Conservation (phyloP, 2,888 invertebrate species). For the Micoletzkya japonica region DNA sequence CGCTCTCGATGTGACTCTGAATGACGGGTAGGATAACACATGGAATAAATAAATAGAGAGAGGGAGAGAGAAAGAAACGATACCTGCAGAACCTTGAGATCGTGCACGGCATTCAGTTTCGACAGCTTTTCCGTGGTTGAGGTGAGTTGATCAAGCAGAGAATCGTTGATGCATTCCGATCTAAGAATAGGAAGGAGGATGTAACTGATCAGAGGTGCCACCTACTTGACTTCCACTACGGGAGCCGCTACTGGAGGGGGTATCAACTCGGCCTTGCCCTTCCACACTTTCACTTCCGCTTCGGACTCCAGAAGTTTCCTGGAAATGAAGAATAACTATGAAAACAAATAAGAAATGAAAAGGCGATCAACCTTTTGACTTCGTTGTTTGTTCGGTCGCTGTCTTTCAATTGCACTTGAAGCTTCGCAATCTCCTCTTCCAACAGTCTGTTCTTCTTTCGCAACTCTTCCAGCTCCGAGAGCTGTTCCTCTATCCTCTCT, state of each 20-base stretch:
- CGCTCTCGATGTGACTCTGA: constrained; percentile 25
- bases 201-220: neutral
- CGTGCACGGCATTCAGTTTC: constrained; percentile 16
- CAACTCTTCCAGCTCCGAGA: constrained; percentile 11
- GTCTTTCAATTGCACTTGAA: constrained; percentile 9
- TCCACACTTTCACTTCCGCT: constrained; percentile 28
- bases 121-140: constrained; percentile 9
- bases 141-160: constrained; percentile 14
- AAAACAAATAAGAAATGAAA: neutral
- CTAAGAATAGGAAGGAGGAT: neutral
- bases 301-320: constrained; percentile 25
- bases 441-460: constrained; percentile 4
- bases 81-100: constrained; percentile 18
- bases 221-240: constrained; percentile 25
- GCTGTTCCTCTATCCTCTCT: neutral
- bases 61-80: neutral
- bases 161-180: constrained; percentile 16
- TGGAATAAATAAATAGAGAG: neutral
- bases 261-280: constrained; percentile 6
- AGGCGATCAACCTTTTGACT: constrained; percentile 12
- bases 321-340: neutral
- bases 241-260: neutral
- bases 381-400: constrained; percentile 13
- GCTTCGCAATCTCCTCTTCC: constrained; percentile 21
- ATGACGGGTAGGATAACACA: neutral